phyloP scores from a whole-genome alignment of 37 sponge, comb jelly and placozoan genomes.

The Halichondria panicea region DNA sequence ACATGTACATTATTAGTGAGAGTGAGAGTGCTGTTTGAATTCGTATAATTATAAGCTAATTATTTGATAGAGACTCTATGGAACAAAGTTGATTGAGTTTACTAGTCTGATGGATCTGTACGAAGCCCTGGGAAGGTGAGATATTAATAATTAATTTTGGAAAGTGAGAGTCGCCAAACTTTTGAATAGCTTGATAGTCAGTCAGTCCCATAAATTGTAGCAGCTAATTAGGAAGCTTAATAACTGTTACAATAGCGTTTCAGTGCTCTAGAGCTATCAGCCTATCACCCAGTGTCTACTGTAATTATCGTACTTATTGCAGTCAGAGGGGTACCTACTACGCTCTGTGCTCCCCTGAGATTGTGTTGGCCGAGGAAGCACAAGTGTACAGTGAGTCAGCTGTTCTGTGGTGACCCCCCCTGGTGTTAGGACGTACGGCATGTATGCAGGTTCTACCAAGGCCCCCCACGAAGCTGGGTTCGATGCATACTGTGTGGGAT shows the following conservation, averaged over 20 bases:
- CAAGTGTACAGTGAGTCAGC: slow-evolving; percentile 21
- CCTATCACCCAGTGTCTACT: too few species aligned
- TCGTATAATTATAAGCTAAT: background rate
- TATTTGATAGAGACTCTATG: slow-evolving; percentile 5
- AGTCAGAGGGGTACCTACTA: slow-evolving; percentile 30
- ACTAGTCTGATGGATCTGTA: slow-evolving; percentile 38
- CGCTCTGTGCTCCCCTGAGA: slow-evolving; percentile 29
- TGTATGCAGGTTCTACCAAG: background rate
- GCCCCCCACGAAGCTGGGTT: slow-evolving; percentile 74
- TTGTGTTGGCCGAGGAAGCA: slow-evolving; percentile 12
- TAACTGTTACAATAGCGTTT: too few species aligned
- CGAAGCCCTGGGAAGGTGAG: slow-evolving; percentile 35
- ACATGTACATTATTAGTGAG: background rate
- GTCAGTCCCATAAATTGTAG: too few species aligned
- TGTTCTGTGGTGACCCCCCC: too few species aligned
- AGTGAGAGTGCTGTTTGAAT: background rate
- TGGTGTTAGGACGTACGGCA: too few species aligned
- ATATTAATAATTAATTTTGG: background rate
- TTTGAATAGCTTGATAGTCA: too few species aligned
- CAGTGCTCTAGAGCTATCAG: too few species aligned
- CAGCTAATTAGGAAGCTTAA: too few species aligned
- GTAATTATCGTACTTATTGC: too few species aligned
- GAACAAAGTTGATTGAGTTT: slow-evolving; percentile 22
- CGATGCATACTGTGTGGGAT: slow-evolving; percentile 78
- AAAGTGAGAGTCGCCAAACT: background rate